phyloP scores from a whole-genome alignment of 2,113 vertebrate genomes.

The Columbina picui region DNA sequence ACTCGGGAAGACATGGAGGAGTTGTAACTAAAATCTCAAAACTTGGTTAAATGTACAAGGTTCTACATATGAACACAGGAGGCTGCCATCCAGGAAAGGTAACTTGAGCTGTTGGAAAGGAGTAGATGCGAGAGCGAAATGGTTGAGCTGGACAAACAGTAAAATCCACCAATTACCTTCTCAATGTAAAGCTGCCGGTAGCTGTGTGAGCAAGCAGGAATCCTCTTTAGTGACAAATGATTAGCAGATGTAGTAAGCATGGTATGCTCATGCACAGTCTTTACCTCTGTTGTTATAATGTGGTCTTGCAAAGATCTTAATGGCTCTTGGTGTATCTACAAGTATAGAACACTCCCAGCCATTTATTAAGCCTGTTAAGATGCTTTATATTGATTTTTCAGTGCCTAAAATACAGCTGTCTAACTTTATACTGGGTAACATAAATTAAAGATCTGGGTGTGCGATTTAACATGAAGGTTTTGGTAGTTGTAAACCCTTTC shows the following conservation, averaged over 20 bases:
- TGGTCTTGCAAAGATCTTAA: not conserved
- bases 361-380: not conserved
- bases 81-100: not conserved
- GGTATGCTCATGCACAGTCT: not conserved
- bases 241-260: not conserved
- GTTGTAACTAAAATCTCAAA: not conserved
- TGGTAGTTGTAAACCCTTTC: not conserved
- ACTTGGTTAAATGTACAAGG: not conserved
- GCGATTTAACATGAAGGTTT: not conserved
- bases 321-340: not conserved
- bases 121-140: not conserved
- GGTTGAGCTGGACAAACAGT: not conserved
- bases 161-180: not conserved
- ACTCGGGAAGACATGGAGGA: fast-evolving
- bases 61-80: not conserved
- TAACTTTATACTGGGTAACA: not conserved
- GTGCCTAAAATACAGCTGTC: not conserved
- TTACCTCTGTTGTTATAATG: not conserved
- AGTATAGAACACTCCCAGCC: not conserved
- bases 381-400: not conserved
- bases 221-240: not conserved
- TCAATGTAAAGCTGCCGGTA: not conserved
- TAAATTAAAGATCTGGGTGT: not conserved
- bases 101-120: not conserved
- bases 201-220: not conserved